These are phyloP conservation scores for Eupelmus urozonus DNA, from an alignment of 2,888 invertebrate species.

Conservation along the genomic window DNA sequence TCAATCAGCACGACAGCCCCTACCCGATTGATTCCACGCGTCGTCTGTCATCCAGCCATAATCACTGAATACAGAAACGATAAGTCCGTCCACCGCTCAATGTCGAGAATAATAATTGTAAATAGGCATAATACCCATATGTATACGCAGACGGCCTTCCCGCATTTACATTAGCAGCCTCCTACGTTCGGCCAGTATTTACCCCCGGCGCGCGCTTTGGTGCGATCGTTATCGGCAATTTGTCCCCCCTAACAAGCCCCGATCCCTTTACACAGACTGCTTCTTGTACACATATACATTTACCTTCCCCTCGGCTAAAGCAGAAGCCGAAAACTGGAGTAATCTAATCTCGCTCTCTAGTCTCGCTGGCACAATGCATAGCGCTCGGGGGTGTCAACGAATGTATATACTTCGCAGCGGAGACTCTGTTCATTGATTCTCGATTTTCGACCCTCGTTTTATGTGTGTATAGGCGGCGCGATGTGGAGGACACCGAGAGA, in stretches of 20 bases:
- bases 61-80: neutral
- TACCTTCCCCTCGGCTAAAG: no score
- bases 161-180: slow-evolving; percentile 27
- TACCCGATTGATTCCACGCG: no score
- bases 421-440: slow-evolving; percentile 48
- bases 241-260: slow-evolving; percentile 57
- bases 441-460: slow-evolving; percentile 4
- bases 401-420: slow-evolving; percentile 1
- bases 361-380: slow-evolving; percentile 18
- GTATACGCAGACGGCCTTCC: neutral
- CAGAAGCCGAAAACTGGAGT: slow-evolving; percentile 41
- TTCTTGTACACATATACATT: slow-evolving; percentile 6
- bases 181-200: slow-evolving; percentile 4
- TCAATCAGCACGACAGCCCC: no score
- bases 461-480: neutral
- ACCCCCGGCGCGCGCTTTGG: no score
- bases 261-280: slow-evolving; percentile 30
- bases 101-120: slow-evolving; percentile 44
- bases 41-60: neutral
- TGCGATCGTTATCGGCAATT: slow-evolving; percentile 68
- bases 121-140: slow-evolving; percentile 19
- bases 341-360: slow-evolving; percentile 23
- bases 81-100: no score
- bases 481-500: neutral
- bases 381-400: slow-evolving; percentile 44